Evolutionary conservation across 2,797 vertebrate species (phyloP).

Genomic region (Pseudochaenichthys georgianus): DNA sequence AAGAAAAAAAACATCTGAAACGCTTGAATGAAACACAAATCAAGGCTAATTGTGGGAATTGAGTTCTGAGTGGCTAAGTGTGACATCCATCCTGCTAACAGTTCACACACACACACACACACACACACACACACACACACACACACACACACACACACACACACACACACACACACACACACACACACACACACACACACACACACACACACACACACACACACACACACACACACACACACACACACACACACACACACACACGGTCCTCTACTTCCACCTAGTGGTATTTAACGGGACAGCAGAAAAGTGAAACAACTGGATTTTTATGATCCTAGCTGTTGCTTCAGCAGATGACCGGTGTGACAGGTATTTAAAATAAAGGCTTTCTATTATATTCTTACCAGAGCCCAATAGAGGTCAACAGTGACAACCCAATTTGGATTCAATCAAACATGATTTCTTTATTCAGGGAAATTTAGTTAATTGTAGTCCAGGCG

Average conservation of each 20-base stretch:
- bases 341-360: constrained; percentile 5
- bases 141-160: too few species aligned
- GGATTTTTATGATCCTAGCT: neutral
- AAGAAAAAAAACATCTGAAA: too few species aligned
- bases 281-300: constrained; percentile 56
- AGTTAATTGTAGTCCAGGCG: neutral
- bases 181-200: too few species aligned
- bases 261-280: constrained; percentile 55
- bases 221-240: neutral
- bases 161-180: neutral
- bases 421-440: too few species aligned
- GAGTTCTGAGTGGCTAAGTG: neutral
- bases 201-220: too few species aligned
- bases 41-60: neutral
- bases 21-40: neutral
- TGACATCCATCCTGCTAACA: neutral
- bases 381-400: neutral
- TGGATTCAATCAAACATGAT: too few species aligned
- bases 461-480: too few species aligned
- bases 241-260: too few species aligned
- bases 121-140: too few species aligned
- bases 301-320: constrained; percentile 11
- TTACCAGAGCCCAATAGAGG: neutral
- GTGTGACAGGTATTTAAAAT: neutral
- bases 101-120: neutral